Evolutionary conservation across 2,113 vertebrate genomes (phyloP), one percentile per base, ranked within the genome.

Genomic region (Dunckerocampus dactyliophorus): DNA sequence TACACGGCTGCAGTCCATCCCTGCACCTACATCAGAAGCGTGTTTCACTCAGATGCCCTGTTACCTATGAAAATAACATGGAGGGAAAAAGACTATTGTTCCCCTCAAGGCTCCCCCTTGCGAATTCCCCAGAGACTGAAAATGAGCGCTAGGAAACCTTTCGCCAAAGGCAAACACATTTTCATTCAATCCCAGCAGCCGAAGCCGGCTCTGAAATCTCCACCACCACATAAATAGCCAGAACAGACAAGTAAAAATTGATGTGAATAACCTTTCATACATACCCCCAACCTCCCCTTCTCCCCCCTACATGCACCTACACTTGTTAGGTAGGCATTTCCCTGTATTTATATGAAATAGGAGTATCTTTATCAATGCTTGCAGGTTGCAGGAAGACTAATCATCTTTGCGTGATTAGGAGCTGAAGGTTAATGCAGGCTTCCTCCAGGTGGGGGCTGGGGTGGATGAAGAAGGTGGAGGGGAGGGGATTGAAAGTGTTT

Each of bases 391-490:
- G 66, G 55, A 79, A 69, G 77, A 79, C 75, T 74, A 81, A 87
- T 81, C 67, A 79, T 72, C 76, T 73, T 67, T 49, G 64, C 75
- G 63, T 77, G 80, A 89, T 88, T 82, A 86, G 67, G 65, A 79
- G 81, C 70, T 86, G 82, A 88, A 87, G 89, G 85, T 88, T 88
- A 87, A 88, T 83, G 85, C 65, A 69, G 71, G 71, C 69, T 71
- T 77, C 57, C 4, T 39, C 69, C 79, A 61, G 75, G 63, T 58
- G 83, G 65, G 1, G 67, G 71, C 53, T 31, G 17, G 76, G 39
- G 13, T 43, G 39, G 11, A 9, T 39, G 11, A 79, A 66, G 10
- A 59, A 67, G 53, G 63, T 64, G 61, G 64, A 72, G 63, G 57
- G 45, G 70, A 69, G 80, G 79, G 74, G 80, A 74, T 55, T 71